Evolutionary conservation across 2,113 vertebrate genomes (phyloP), one percentile per base, ranked within the genome.

Genomic region (Ammospiza nelsoni): DNA sequence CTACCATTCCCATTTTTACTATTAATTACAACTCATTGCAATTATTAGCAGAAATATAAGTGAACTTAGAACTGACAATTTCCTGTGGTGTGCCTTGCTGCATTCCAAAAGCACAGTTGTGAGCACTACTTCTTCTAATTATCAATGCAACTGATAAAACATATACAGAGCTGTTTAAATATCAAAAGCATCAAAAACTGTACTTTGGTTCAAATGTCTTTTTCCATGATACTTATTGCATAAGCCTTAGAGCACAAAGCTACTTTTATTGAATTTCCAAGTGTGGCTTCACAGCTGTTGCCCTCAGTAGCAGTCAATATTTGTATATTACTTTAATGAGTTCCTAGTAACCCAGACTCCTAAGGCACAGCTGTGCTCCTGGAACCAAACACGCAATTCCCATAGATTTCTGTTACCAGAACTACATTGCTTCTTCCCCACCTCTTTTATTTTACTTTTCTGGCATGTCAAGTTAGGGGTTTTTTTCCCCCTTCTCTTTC

Each of bases 251-350:
- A 82, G 41, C 21, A 84, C 39, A 87, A 75, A 72, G 44, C 62
- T 75, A 55, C 48, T 89, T 77, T 77, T 73, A 91, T 48, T 52
- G 6, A 61, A 76, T 75, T 75, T 79, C 68, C 54, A 89, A 89
- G 74, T 72, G 31, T 82, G 62, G 93, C 77, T 92, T 92, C 84
- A 59, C 84, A 95, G 87, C 73, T 92, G 81, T 72, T 96, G 62
- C 49, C 62, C 81, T 89, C 58, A 41, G 92, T 82, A 24, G 58
- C 54, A 75, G 87, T 94, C 93, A 95, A 87, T 95, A 96, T 94
- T 92, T 95, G 79, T 93, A 46, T 68, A 89, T 89, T 82, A 82
- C 58, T 92, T 66, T 68, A 94, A 93, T 67, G 75, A 93, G 71
- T 69, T 92, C 54, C 84, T 51, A 52, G 89, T 67, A 93, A 94